Evolutionary conservation across 2,797 vertebrate genomes (phyloP).

Genomic region (Phrynocephalus guinanensis): DNA sequence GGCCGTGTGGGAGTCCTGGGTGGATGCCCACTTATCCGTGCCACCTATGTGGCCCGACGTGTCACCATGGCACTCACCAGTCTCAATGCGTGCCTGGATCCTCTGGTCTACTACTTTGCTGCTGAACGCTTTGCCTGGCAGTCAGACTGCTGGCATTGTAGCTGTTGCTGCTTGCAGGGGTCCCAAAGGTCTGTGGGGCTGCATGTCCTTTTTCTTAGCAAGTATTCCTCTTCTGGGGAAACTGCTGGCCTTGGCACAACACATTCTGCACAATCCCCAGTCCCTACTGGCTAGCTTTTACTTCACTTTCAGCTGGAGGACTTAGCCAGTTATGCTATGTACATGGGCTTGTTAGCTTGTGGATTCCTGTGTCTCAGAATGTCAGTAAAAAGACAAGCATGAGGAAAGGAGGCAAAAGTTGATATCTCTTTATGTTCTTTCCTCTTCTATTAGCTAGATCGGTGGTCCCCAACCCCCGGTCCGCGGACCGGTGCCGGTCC

Average conservation of each 20-base stretch:
- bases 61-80: slow-evolving; percentile 61
- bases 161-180: not conserved
- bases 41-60: slow-evolving; percentile 49
- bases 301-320: too few relatives aligned
- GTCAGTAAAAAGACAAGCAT: too few relatives aligned
- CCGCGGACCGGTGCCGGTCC: too few relatives aligned
- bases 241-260: fast-evolving
- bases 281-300: not conserved
- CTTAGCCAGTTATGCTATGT: too few relatives aligned
- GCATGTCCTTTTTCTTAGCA: not conserved
- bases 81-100: slow-evolving; percentile 60
- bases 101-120: slow-evolving; percentile 53
- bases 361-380: too few relatives aligned
- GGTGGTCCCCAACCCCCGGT: too few relatives aligned
- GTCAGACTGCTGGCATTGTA: not conserved
- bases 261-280: not conserved
- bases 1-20: slow-evolving; percentile 24
- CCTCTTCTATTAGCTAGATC: too few relatives aligned
- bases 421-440: too few relatives aligned
- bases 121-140: slow-evolving; percentile 40
- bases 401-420: too few relatives aligned
- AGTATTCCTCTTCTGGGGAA: not conserved
- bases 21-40: slow-evolving; percentile 39
- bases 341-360: too few relatives aligned
- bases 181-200: not conserved